Evolutionary conservation across 2,888 invertebrate genomes (phyloP), one percentile per base, ranked within the genome.

Genomic region (Pseudococcus viburni): DNA sequence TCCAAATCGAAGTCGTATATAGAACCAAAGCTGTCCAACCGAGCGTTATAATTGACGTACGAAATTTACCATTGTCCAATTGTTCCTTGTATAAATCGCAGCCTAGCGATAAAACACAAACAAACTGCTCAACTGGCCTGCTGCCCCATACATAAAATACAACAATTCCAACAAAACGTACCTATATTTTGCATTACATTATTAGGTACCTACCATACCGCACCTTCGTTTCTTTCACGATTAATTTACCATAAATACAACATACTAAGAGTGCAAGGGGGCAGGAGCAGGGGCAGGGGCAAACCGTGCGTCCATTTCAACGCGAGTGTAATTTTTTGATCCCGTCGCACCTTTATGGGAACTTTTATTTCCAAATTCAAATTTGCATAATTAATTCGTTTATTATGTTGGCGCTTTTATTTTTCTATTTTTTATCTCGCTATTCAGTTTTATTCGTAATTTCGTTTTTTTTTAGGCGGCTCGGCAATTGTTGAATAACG

Each of bases 301-400:
- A 4, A 8, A 64, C 22, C 64, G 59, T 7, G 15, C 19, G 8
- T 64, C 26, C 64, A 9, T 11, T 26, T 26, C 68, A 3, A 68
- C 68, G 22, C 9, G 68, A 19, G 11, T 68, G 22, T 68, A 68
- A 68, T 19, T 68, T 68, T 68, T 68, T 26, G 68, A 68, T 68
- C 12, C 26, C n/a, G 55, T n/a, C 55, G 55, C 5, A 12, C 55
- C 26, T 33, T 33, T 33, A 33, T 51, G 4, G 11, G 17, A 51
- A 22, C 12, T 73, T 73, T 77, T 77, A 42, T 77, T 42, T 77
- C 33, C n/a, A 39, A 39, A n/a, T 42, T 77, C 39, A 39, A 77
- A 77, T 77, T 77, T 77, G 77, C 77, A 77, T 77, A 77, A 77
- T 77, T 77, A 77, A 77, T 77, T 77, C 77, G 77, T 77, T 42